A percentile compares a stretch with the other conserved stretches of the same genome.
Evolutionary conservation across 2,888 invertebrate genomes (phyloP).

Genomic region (Drosophila macrospina): DNA sequence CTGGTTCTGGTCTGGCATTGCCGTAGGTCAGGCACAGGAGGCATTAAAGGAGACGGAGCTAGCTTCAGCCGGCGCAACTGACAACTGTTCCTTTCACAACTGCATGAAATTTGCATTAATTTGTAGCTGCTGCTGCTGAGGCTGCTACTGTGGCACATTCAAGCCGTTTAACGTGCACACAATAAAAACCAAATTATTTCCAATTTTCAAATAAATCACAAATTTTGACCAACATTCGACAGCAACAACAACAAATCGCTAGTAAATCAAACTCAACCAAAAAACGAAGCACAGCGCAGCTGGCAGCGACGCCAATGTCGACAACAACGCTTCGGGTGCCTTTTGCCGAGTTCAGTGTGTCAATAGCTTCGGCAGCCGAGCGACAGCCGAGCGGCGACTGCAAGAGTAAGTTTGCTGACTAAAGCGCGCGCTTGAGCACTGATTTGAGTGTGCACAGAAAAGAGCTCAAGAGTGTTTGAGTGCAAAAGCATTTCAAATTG

Average conservation of each 20-base stretch:
- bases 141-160: slow-evolving; percentile 19
- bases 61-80: background rate
- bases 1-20: slow-evolving; percentile 47
- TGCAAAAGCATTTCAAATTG: background rate
- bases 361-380: slow-evolving; percentile 51
- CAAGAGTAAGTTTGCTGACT: slow-evolving; percentile 63
- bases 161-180: slow-evolving; percentile 49
- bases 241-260: slow-evolving; percentile 18
- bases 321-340: slow-evolving; percentile 30
- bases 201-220: slow-evolving; percentile 75
- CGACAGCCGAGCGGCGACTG: slow-evolving; percentile 18
- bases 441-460: slow-evolving; percentile 9
- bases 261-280: slow-evolving; percentile 15
- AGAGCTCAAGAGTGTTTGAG: slow-evolving; percentile 40
- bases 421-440: slow-evolving; percentile 65
- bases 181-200: slow-evolving; percentile 68
- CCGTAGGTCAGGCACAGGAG: slow-evolving; percentile 72
- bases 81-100: slow-evolving; percentile 37
- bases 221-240: slow-evolving; percentile 62
- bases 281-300: slow-evolving; percentile 5
- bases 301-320: slow-evolving; percentile 32
- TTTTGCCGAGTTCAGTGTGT: slow-evolving; percentile 76
- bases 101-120: slow-evolving; percentile 73
- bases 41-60: slow-evolving; percentile 13
- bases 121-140: slow-evolving; percentile 21